Evolutionary conservation across 2,113 vertebrate genomes (phyloP).

Genomic region (Circaetus gallicus): DNA sequence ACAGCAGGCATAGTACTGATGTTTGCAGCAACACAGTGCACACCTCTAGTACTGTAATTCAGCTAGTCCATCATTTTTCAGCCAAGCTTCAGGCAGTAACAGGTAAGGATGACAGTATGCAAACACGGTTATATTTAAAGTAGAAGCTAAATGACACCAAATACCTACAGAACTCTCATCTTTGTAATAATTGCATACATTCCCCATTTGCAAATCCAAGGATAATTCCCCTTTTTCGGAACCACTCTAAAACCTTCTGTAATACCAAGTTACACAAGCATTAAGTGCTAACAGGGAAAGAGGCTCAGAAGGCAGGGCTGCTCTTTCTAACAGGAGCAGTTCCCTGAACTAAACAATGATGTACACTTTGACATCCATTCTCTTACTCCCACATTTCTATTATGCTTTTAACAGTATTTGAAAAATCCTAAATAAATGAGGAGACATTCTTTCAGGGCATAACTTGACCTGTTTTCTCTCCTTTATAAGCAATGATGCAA

Average conservation of each 20-base stretch:
- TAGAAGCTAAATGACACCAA: not conserved
- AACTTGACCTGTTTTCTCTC: slow-evolving; percentile 40
- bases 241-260: not conserved
- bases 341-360: not conserved
- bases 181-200: not conserved
- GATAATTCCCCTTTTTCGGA: not conserved
- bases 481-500: slow-evolving; percentile 24
- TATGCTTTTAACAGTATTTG: not conserved
- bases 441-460: slow-evolving; percentile 1
- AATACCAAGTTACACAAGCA: not conserved
- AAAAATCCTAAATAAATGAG: slow-evolving; percentile 20
- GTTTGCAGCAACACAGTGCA: not conserved
- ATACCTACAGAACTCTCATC: not conserved
- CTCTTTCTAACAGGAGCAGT: not conserved
- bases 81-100: not conserved
- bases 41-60: not conserved
- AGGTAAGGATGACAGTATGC: not conserved
- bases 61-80: not conserved
- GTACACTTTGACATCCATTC: not conserved
- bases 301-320: not conserved
- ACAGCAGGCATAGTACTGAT: not conserved
- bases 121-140: not conserved
- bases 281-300: not conserved
- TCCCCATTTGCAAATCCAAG: not conserved
- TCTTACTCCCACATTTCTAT: not conserved